Conservation (phyloP, 2,888 invertebrate genomes). For the Cataglyphis cursor region DNA sequence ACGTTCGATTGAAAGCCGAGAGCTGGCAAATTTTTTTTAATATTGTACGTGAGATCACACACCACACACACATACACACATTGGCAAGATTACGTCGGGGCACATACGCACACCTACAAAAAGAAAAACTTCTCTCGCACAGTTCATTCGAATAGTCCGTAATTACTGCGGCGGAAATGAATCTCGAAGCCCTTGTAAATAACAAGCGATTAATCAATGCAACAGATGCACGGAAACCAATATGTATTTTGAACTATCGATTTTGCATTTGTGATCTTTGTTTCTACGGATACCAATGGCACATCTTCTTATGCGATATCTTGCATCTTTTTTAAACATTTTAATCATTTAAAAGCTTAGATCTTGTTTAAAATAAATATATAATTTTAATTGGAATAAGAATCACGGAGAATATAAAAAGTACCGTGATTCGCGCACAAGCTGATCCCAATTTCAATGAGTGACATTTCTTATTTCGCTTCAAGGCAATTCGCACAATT, state of each 20-base stretch:
- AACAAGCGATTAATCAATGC: conserved; percentile 46
- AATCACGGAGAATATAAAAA: conserved; percentile 66
- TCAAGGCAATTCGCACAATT: conserved; percentile 65
- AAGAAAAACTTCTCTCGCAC: conserved; percentile 13
- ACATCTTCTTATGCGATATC: not conserved
- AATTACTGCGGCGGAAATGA: conserved; percentile 48
- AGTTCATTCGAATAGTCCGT: conserved; percentile 32
- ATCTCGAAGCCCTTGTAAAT: conserved; percentile 41
- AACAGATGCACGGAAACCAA: conserved; percentile 21
- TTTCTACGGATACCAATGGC: not conserved
- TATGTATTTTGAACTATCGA: conserved; percentile 28
- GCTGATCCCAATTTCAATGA: conserved; percentile 40
- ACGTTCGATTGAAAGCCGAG: conserved; percentile 56
- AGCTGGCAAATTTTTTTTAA: conserved; percentile 67
- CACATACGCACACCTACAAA: conserved; percentile 29
- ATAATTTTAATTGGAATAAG: conserved; percentile 81
- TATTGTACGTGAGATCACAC: conserved; percentile 61
- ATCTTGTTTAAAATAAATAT: conserved; percentile 76
- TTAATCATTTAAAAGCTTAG: conserved; percentile 58
- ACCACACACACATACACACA: conserved; percentile 15
- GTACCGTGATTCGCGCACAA: conserved; percentile 14
- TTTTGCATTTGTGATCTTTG: conserved; percentile 4
- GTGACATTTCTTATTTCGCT: conserved; percentile 70
- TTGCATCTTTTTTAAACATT: not conserved
- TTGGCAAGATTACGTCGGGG: conserved; percentile 50